Evolutionary conservation across 2,113 vertebrate genomes (phyloP).

Genomic region (Halcyon senegalensis): DNA sequence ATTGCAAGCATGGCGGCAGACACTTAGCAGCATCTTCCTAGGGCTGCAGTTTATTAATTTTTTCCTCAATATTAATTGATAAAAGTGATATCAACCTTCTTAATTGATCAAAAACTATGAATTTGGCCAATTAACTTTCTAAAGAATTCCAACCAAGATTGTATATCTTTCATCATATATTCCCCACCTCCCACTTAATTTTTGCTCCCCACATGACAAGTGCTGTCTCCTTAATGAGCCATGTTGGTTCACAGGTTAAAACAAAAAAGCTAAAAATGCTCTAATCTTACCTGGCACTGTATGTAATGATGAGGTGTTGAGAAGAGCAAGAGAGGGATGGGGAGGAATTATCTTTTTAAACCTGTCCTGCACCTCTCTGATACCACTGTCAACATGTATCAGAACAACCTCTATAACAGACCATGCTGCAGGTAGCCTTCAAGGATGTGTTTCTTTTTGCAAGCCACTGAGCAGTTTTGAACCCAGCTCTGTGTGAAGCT

Average conservation of each 20-base stretch:
- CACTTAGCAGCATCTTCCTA: not conserved
- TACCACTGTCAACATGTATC: not conserved
- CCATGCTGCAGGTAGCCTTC: not conserved
- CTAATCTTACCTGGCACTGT: not conserved
- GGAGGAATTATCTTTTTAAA: not conserved
- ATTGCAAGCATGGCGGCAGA: not conserved
- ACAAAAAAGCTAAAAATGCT: not conserved
- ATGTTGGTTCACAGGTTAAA: not conserved
- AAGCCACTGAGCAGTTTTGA: not conserved
- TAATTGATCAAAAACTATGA: not conserved
- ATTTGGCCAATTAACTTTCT: not conserved
- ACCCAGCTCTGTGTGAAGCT: not conserved
- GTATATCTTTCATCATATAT: not conserved
- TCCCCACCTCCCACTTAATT: fast-evolving
- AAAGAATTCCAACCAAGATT: not conserved
- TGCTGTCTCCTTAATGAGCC: not conserved
- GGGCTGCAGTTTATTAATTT: not conserved
- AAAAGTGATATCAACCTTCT: not conserved
- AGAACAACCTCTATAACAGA: not conserved
- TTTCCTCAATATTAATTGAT: not conserved
- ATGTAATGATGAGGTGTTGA: not conserved
- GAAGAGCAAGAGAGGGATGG: not conserved
- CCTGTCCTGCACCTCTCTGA: not conserved
- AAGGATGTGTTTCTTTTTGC: not conserved
- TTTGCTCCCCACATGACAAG: not conserved